Percentiles rank a stretch among this genome's conserved stretches.
These are phyloP conservation scores for Apogon hyalosoma DNA, from an alignment of 2,797 vertebrate genomes.

Conservation along the genomic window DNA sequence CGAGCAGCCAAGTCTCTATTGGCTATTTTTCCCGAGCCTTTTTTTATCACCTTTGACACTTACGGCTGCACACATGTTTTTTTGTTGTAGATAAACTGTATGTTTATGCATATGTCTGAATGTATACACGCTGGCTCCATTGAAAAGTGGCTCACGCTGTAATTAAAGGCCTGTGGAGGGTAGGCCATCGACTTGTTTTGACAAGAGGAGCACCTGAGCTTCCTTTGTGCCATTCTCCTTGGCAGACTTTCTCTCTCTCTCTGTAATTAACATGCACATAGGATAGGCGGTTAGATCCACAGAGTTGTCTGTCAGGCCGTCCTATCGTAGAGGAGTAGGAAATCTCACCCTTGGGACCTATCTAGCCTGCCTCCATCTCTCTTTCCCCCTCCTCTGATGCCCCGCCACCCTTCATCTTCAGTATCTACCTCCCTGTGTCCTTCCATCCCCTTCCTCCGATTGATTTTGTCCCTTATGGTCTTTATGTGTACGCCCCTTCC, in stretches of 20 bases:
- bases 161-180: slow-evolving; percentile 34
- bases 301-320: slow-evolving; percentile 66
- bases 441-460: slow-evolving; percentile 43
- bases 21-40: not conserved
- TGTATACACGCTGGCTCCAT: not conserved
- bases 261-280: slow-evolving; percentile 77
- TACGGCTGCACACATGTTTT: not conserved
- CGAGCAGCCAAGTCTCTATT: not conserved
- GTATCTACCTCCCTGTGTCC: slow-evolving; percentile 43
- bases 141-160: slow-evolving; percentile 23
- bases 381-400: slow-evolving; percentile 1
- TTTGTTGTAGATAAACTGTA: no score
- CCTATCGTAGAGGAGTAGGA: slow-evolving; percentile 55
- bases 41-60: not conserved
- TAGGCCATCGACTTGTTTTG: slow-evolving; percentile 61
- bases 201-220: slow-evolving; percentile 66
- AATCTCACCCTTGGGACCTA: slow-evolving; percentile 71
- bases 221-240: slow-evolving; percentile 56
- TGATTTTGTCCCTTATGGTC: slow-evolving; percentile 46
- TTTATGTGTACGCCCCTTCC: slow-evolving; percentile 20
- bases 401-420: slow-evolving; percentile 42
- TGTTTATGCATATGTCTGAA: slow-evolving; percentile 7
- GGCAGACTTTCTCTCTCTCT: slow-evolving; percentile 19
- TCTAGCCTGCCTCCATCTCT: slow-evolving; percentile 36
- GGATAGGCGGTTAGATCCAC: slow-evolving; percentile 62